Base-by-base conservation (phyloP, 2,113 vertebrate species). In the Neolamprologus ventralis region DNA sequence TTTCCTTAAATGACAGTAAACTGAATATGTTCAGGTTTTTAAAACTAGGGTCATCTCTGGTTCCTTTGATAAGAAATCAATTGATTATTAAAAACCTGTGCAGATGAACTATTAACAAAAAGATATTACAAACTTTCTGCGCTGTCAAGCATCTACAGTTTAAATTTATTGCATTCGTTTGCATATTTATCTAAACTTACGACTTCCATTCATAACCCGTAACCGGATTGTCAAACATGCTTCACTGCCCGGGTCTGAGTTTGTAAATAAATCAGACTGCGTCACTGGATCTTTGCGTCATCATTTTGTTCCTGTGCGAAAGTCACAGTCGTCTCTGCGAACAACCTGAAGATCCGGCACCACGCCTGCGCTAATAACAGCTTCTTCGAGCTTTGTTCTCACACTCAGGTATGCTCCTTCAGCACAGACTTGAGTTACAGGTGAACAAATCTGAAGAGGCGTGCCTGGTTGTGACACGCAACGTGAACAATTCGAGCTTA, bases 341-440 rank as follows among this genome's bases (percentile, higher is more conserved):
- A 86, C 81, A 80, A 93, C 92, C 86, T 79, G 91, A 49, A 89
- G 71, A 91, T 94, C 91, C 63, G 16, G 89, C 81, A 53, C 90
- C 89, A 90, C 90, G 8, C 92, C 93, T 90, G 68, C 13, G 9
- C 10, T 78, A 71, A 82, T 33, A 83, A 85, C 73, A 37, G 33
- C 11, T 21, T 23, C 42, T 1, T 26, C 13, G 35, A 17, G 45
- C 53, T 26, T 81, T 57, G 28, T 51, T 47, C 53, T 37, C 16
- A 16, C 5, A 21, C 14, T 12, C 33, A 45, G 71, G 35, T 37
- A 78, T 13, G 23, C 11, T 51, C 23, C 55, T 53, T 9, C 2
- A 53, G 2, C 7, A 16, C 37, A 37, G 1, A 9, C 16, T 17
- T 68, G 31, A 60, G 14, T 17, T 28, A 31, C 6, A n/a, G 7